Base-by-base conservation (phyloP, 2,888 invertebrate species). In the Prosopocoilus inquinatus region DNA sequence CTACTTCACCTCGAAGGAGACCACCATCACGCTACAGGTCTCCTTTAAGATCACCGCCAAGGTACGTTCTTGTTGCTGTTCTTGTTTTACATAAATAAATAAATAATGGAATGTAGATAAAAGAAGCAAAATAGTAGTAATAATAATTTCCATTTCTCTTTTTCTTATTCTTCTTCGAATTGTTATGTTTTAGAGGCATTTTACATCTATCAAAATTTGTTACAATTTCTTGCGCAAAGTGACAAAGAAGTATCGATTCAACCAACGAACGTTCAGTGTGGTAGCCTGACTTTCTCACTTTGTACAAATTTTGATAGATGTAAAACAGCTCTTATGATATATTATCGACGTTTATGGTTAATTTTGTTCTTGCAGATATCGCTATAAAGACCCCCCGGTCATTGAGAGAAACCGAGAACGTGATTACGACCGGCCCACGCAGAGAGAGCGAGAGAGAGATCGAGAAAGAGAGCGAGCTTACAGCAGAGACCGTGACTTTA, bases 21-120 rank as follows among this genome's bases (percentile, higher is more conserved):
- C 59, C 67, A 50, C 79, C 80, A 15, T 70, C 74, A 59, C 79
- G 81, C 43, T 82, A 78, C 72, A 78, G 82, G 50, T 80, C 82
- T 13, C 81, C 82, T 53, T 64, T 77, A 57, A 75, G 79, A 62
- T 78, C 77, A 59, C 76, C 79, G 57, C 73, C 74, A 69, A 75
- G 75, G 77, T 75, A 71, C 68, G 69, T 54, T 36, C 7, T 34
- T 54, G n/a, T 38, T 13, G 38, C 7, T 12, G 13, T 38, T 38
- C 1, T 38, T 38, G 9, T n/a, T n/a, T n/a, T n/a, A n/a, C n/a
- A n/a, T n/a, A n/a, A n/a, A n/a, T n/a, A n/a, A n/a, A n/a, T n/a
- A n/a, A n/a, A n/a, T 20, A 41, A 13, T 41, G 12, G 8, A 8
- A 38, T 38, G 41, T 28, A 28, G 7, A 28, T 7, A 7, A 28